A percentile compares a stretch with the other conserved stretches of the same genome.
These are phyloP conservation scores for Gobio gobio DNA, from an alignment of 2,113 vertebrate genomes.

Conservation along the genomic window DNA sequence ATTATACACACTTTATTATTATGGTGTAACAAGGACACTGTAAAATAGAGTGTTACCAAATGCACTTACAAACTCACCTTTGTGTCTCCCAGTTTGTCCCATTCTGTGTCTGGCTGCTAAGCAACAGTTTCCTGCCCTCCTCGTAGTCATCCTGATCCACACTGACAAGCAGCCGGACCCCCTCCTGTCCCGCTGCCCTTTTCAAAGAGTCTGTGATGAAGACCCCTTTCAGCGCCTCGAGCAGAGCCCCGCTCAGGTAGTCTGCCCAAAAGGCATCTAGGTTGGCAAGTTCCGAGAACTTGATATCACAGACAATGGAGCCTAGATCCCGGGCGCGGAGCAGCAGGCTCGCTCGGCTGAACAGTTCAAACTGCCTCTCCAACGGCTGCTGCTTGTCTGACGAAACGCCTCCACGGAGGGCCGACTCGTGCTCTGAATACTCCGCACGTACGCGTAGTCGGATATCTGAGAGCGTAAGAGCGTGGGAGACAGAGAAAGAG, in stretches of 20 bases:
- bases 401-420: constrained; percentile 81
- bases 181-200: constrained; percentile 84
- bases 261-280: constrained; percentile 91
- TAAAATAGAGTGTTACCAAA: neutral
- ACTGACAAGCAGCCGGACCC: constrained; percentile 86
- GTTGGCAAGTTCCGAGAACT: constrained; percentile 89
- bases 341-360: constrained; percentile 84
- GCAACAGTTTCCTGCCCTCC: constrained; percentile 80
- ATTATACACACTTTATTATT: too few relatives aligned
- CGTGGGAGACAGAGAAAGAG: constrained; percentile 21
- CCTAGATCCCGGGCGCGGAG: constrained; percentile 87
- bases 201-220: constrained; percentile 90
- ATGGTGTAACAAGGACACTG: too few relatives aligned
- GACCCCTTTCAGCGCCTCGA: constrained; percentile 88
- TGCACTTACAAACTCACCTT: constrained; percentile 21
- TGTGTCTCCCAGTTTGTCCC: constrained; percentile 1
- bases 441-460: constrained; percentile 88
- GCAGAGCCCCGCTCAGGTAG: constrained; percentile 88
- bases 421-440: constrained; percentile 86
- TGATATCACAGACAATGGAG: constrained; percentile 90
- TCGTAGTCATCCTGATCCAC: constrained; percentile 93
- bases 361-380: constrained; percentile 88
- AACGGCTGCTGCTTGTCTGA: constrained; percentile 85
- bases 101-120: constrained; percentile 56
- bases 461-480: constrained; percentile 77